Conservation (phyloP, 1,140 invertebrate species). For the Micrasema minimum region DNA sequence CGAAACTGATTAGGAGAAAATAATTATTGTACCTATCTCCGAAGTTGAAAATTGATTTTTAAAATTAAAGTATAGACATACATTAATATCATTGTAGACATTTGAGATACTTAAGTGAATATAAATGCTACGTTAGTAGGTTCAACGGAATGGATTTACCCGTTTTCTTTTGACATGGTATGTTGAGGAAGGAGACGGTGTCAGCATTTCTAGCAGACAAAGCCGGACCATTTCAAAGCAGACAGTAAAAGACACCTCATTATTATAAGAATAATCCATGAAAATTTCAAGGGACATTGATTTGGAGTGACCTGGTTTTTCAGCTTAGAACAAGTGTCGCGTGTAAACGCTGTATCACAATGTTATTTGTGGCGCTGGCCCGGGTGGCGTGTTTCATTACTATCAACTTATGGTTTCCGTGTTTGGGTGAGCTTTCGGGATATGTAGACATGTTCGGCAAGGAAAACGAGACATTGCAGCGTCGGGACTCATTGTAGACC, state of each 20-base stretch:
- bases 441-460: conserved; percentile 41
- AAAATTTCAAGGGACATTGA: too few species aligned
- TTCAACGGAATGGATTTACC: conserved; percentile 64
- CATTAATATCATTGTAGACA: too few species aligned
- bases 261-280: too few species aligned
- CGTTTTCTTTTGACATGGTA: conserved; percentile 65
- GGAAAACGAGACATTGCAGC: conserved; percentile 48
- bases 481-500: too few species aligned
- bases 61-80: too few species aligned
- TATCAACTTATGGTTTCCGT: conserved; percentile 44
- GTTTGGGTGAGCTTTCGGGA: conserved; percentile 36
- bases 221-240: conserved; percentile 37
- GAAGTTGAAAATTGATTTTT: too few species aligned
- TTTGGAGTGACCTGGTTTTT: too few species aligned
- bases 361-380: neutral
- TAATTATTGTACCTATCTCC: too few species aligned
- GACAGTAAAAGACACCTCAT: conserved; percentile 23
- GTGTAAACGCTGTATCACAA: too few species aligned
- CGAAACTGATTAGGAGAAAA: too few species aligned
- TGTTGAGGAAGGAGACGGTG: conserved; percentile 59
- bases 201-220: conserved; percentile 55
- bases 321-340: too few species aligned
- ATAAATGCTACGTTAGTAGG: conserved; percentile 64
- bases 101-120: too few species aligned
- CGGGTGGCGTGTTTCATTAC: neutral